Evolutionary conservation across 1,140 invertebrate species (phyloP).

Genomic region (Wiebesia pumilae): DNA sequence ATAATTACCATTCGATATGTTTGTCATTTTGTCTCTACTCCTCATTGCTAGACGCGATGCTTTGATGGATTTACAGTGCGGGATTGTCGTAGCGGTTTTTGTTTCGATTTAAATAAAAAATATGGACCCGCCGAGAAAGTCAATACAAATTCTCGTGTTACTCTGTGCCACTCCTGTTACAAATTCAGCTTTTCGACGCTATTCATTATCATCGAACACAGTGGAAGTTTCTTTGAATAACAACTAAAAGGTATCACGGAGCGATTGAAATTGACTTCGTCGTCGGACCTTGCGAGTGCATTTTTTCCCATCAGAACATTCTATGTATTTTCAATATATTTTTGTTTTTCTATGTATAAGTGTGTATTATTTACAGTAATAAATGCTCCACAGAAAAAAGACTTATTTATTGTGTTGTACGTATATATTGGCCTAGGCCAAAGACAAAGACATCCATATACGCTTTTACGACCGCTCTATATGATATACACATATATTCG

Average conservation of each 20-base stretch:
- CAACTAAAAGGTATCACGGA: conserved; percentile 25
- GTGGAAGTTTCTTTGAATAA: too few species aligned
- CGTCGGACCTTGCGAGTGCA: conserved; percentile 50
- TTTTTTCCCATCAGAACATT: conserved; percentile 60
- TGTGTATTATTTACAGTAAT: conserved; percentile 62
- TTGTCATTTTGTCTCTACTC: conserved; percentile 21
- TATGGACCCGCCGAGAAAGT: conserved; percentile 35
- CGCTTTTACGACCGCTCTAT: conserved; percentile 42
- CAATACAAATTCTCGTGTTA: conserved; percentile 40
- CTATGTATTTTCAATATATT: conserved; percentile 61
- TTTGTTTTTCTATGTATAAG: conserved; percentile 53
- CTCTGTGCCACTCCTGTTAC: not conserved
- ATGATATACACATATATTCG: conserved; percentile 4
- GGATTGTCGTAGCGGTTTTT: not conserved
- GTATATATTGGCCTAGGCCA: conserved; percentile 28
- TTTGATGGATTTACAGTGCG: not conserved
- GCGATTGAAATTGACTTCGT: conserved; percentile 69
- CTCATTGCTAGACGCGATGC: conserved; percentile 5
- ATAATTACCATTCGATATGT: conserved; percentile 47
- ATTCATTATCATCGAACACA: too few species aligned
- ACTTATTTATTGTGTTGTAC: conserved; percentile 31
- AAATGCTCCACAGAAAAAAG: conserved; percentile 58
- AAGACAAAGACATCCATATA: conserved; percentile 46
- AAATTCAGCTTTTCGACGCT: too few species aligned
- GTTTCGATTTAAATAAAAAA: conserved; percentile 36